Base-by-base conservation (phyloP, 2,888 invertebrate genomes). In the Tetramorium bicarinatum region DNA sequence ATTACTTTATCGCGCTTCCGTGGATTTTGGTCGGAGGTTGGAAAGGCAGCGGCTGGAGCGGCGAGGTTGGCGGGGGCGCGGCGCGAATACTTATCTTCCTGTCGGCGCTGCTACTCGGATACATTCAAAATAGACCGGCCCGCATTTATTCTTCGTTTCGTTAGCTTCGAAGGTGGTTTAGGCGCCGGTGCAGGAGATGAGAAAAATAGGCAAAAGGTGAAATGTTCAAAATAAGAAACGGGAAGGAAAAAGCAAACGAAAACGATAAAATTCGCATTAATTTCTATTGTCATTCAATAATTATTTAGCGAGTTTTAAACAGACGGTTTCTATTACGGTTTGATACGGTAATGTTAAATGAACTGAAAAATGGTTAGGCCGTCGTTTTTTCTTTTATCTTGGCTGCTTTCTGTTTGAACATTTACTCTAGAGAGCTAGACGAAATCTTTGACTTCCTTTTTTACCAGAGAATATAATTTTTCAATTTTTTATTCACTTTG, bases 1-100 rank as follows among this genome's bases (percentile, higher is more conserved):
- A 91, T 92, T 92, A 90, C 91, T 92, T 92, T 89, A 92, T 92
- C 90, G 91, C 90, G 86, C 87, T 89, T 85, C 87, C 88, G 85
- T 90, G 91, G 88, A 91, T 91, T 92, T 90, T 79, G 87, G 83
- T 72, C 66, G 74, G 69, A 82, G 79, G 84, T 64, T 74, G 77
- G 25, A 29, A 64, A 69, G 84, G 77, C 74, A 80, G 85, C 71
- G 25, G 79, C 77, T 59, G 77, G 56, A 21, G 59, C 69, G 82
- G 25, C 21, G 67, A 66, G 47, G 59, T 7, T 18, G 67, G 49
- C 21, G 82, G 83, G 85, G 79, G 74, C 38, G 49, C 56, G 72
- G 67, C 64, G 52, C 41, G 86, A 83, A 90, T 90, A 90, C 90
- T 89, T 88, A 89, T 90, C 86, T 89, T 89, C 85, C 87, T 89